Conservation (phyloP, 2,888 invertebrate species). For the Lumbricus terrestris region DNA sequence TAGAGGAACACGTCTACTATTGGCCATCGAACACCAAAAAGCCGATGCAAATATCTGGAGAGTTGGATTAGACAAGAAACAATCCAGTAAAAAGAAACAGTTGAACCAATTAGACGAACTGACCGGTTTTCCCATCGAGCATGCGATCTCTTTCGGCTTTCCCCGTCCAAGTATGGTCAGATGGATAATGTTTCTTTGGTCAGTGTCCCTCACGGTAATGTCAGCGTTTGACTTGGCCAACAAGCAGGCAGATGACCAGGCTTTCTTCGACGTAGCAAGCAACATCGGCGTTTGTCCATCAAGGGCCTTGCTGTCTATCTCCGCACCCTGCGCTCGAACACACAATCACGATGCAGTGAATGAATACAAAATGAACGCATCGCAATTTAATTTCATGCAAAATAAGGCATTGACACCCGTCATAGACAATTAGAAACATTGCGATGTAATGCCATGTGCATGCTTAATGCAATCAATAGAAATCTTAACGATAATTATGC, state of each 20-base stretch:
- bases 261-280: conserved; percentile 77
- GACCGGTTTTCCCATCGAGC: not conserved
- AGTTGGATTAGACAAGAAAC: too few relatives aligned
- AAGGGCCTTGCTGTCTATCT: conserved; percentile 77
- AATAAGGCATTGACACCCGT: too few relatives aligned
- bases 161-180: conserved; percentile 79
- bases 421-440: too few relatives aligned
- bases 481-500: not conserved
- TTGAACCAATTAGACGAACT: not conserved
- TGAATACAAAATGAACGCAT: not conserved
- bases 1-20: too few relatives aligned
- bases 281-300: conserved; percentile 78
- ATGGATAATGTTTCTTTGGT: conserved; percentile 80
- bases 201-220: conserved; percentile 75
- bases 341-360: not conserved
- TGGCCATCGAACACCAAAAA: too few relatives aligned
- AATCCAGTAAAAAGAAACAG: too few relatives aligned
- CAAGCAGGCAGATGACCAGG: conserved; percentile 77
- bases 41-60: too few relatives aligned
- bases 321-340: conserved; percentile 67
- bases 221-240: conserved; percentile 75
- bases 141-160: conserved; percentile 29
- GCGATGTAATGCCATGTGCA: not conserved
- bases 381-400: conserved; percentile 58
- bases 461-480: not conserved